Evolutionary conservation across 2,888 invertebrate genomes (phyloP).

Genomic region (Chloromyia formosa): DNA sequence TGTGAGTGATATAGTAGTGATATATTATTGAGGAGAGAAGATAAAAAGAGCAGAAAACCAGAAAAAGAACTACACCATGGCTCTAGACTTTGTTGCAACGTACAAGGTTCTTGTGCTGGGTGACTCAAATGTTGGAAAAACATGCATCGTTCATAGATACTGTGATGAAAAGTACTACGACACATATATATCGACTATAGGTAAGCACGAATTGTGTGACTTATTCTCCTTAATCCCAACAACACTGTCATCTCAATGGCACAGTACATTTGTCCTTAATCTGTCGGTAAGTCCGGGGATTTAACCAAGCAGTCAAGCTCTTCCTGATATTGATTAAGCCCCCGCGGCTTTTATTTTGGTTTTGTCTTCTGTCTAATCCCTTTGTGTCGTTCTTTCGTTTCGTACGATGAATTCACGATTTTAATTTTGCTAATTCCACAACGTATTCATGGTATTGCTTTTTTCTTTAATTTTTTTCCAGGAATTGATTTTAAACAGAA

Average conservation of each 20-base stretch:
- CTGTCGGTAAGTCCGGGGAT: conserved; percentile 3
- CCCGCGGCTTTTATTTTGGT: not conserved
- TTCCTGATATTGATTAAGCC: conserved; percentile 7
- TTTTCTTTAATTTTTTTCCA: no score
- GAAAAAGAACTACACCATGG: conserved; percentile 66
- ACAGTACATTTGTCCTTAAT: conserved; percentile 14
- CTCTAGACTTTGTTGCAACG: conserved; percentile 85
- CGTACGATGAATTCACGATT: no score
- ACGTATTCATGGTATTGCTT: not conserved
- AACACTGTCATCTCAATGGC: not conserved
- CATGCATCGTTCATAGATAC: conserved; percentile 88
- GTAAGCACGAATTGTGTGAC: conserved; percentile 66
- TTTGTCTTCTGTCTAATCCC: not conserved
- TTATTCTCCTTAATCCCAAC: not conserved
- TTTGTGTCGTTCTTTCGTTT: not conserved
- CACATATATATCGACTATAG: conserved; percentile 90
- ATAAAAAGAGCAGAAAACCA: conserved; percentile 19
- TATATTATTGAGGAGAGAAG: conserved; percentile 1
- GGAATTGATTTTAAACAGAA: conserved; percentile 92
- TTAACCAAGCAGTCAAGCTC: not conserved
- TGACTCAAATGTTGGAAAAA: conserved; percentile 90
- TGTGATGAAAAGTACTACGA: conserved; percentile 91
- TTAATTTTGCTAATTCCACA: not conserved
- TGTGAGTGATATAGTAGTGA: not conserved
- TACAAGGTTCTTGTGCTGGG: conserved; percentile 88